These are phyloP conservation scores for Byasa hedistus DNA, from an alignment of 2,888 invertebrate species.

Conservation along the genomic window DNA sequence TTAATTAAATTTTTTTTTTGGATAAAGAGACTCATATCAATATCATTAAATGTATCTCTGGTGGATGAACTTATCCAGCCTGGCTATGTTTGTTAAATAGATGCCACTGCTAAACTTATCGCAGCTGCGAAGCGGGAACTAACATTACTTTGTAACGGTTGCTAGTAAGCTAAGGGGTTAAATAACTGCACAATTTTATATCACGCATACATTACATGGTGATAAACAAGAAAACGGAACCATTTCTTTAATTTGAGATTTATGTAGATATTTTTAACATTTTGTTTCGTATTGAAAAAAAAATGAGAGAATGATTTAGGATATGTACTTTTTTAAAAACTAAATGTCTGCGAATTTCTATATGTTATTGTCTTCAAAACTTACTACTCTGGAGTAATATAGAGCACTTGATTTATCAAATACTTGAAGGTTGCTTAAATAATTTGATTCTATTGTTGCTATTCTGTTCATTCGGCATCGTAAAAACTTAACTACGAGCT, in stretches of 20 bases:
- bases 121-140: neutral
- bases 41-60: neutral
- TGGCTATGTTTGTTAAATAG: neutral
- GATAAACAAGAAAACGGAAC: no score
- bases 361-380: neutral
- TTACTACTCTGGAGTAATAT: neutral
- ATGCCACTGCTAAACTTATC: neutral
- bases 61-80: neutral
- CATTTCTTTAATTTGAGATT: no score
- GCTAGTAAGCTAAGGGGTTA: neutral
- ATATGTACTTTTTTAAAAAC: neutral
- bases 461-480: no score
- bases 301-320: neutral
- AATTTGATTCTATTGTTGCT: no score
- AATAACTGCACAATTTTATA: neutral
- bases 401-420: no score
- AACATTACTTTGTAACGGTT: constrained; percentile 1
- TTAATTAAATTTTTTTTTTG: no score
- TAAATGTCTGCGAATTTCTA: no score
- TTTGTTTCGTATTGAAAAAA: neutral
- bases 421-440: no score
- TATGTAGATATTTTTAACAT: no score
- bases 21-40: no score
- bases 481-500: no score
- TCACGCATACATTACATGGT: neutral